Conservation (phyloP, 2,797 vertebrate genomes). For the Atherinosoma microstoma region DNA sequence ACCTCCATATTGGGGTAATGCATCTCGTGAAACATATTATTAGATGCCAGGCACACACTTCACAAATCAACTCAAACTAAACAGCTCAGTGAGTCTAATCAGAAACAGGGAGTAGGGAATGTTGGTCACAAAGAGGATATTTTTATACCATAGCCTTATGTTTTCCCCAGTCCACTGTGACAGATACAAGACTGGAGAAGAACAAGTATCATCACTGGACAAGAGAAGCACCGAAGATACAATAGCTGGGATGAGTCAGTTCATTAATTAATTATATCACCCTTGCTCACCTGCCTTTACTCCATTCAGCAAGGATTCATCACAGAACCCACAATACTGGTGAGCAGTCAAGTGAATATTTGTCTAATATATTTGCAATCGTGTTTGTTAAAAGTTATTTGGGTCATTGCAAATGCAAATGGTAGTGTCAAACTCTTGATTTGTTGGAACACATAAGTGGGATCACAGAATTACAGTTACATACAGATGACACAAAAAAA, state of each 20-base stretch:
- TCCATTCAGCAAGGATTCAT: neutral
- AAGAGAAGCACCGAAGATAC: constrained; percentile 4
- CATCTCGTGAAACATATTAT: constrained; percentile 3
- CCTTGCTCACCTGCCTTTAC: neutral
- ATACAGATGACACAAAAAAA: neutral
- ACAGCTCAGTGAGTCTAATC: neutral
- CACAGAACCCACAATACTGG: neutral
- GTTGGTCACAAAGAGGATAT: constrained; percentile 48
- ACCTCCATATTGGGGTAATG: neutral
- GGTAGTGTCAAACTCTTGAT: neutral
- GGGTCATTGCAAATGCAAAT: constrained; percentile 2
- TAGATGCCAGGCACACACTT: constrained; percentile 3
- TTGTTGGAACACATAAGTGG: neutral
- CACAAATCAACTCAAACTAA: constrained; percentile 7
- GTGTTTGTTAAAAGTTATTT: constrained; percentile 8
- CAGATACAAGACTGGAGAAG: constrained; percentile 37
- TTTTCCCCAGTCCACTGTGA: constrained; percentile 38
- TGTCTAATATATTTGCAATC: neutral
- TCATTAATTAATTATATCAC: constrained; percentile 2
- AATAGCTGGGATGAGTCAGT: constrained; percentile 31
- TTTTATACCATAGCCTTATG: constrained; percentile 36
- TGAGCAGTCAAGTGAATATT: constrained; percentile 5
- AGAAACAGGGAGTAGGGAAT: constrained; percentile 6
- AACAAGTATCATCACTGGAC: constrained; percentile 15
- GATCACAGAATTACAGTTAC: neutral